Evolutionary conservation across 2,113 vertebrate genomes (phyloP).

Genomic region (Acrocephalus arundinaceus): DNA sequence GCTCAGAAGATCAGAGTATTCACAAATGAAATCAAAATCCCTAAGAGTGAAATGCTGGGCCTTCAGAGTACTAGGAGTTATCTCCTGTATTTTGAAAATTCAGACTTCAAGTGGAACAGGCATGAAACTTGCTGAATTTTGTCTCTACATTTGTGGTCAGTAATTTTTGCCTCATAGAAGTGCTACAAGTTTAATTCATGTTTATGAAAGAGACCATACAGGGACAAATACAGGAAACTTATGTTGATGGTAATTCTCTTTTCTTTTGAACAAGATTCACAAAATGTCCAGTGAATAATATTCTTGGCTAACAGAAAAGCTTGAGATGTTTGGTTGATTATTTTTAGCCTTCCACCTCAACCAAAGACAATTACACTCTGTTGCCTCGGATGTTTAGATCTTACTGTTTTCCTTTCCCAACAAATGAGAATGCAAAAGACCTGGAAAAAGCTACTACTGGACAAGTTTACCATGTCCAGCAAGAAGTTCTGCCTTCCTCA

Average conservation of each 20-base stretch:
- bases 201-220: background rate
- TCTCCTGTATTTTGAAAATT: background rate
- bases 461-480: background rate
- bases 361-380: background rate
- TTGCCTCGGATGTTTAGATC: background rate
- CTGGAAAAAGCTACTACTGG: background rate
- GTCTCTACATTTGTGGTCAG: background rate
- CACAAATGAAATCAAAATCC: background rate
- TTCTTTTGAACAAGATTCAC: background rate
- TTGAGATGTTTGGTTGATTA: background rate
- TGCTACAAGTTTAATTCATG: background rate
- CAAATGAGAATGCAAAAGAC: background rate
- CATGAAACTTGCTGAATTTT: background rate
- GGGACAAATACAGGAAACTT: background rate
- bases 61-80: background rate
- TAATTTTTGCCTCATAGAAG: background rate
- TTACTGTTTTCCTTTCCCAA: background rate
- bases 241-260: background rate
- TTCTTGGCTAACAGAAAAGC: background rate
- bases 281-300: background rate
- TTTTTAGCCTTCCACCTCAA: background rate
- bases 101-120: background rate
- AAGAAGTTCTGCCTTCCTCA: background rate
- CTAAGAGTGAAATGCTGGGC: background rate
- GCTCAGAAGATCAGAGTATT: background rate